Conservation (phyloP, 1,140 invertebrate species). For the Saccostrea cuccullata region DNA sequence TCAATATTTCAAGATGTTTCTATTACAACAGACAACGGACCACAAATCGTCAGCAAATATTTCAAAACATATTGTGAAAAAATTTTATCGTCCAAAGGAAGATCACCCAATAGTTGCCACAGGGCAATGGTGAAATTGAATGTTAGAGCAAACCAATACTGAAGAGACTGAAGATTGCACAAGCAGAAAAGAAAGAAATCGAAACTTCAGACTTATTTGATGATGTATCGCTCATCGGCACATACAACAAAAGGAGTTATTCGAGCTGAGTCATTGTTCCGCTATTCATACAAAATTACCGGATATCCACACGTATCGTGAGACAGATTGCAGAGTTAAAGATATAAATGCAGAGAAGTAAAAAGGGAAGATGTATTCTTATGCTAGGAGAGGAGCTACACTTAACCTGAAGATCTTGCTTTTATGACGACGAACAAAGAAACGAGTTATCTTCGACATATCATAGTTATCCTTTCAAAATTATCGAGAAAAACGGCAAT, state of each 20-base stretch:
- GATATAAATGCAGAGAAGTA: slow-evolving; percentile 52
- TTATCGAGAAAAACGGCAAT: not conserved
- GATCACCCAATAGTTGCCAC: slow-evolving; percentile 54
- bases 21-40: slow-evolving; percentile 59
- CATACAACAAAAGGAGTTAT: slow-evolving; percentile 47
- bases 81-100: slow-evolving; percentile 46
- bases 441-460: not conserved
- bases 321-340: slow-evolving; percentile 38
- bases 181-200: slow-evolving; percentile 49
- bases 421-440: not conserved
- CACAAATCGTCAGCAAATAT: slow-evolving; percentile 49
- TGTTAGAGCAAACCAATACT: slow-evolving; percentile 57
- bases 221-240: slow-evolving; percentile 37
- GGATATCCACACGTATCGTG: not conserved
- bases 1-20: slow-evolving; percentile 40
- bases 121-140: slow-evolving; percentile 61
- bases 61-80: slow-evolving; percentile 50
- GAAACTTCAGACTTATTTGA: slow-evolving; percentile 48
- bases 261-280: slow-evolving; percentile 50
- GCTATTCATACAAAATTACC: slow-evolving; percentile 55
- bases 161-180: slow-evolving; percentile 59
- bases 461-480: not conserved
- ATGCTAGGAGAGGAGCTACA: not conserved
- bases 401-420: not conserved
- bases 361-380: not conserved